Base-by-base conservation (phyloP, 2,113 vertebrate species). In the Astatoreochromis straeleni region DNA sequence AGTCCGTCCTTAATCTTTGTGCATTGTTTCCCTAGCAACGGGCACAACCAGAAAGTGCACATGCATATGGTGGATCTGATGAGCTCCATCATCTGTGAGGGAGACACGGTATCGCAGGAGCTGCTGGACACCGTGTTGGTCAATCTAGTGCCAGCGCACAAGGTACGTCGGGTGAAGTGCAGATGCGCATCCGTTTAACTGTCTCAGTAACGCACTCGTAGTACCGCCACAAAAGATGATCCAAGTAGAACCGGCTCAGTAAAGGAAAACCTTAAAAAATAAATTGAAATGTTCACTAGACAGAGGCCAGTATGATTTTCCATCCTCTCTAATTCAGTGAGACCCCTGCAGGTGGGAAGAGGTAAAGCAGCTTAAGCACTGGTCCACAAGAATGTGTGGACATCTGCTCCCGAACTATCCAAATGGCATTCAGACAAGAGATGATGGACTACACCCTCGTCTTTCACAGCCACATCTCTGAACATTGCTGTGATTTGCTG, bases 41-140 rank as follows among this genome's bases (percentile, higher is more conserved):
- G 99, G 58, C 99, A 99, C 96, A 99, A 99, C 94, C 99, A 99
- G 94, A 99, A 99, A 95, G 98, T 99, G 80, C 99, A 99, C 90
- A 99, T 99, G 98, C 99, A 99, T 73, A 99, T 99, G 98, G 98
- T 99, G 92, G 99, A 99, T 94, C 96, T 99, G 57, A 99, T 99
- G 99, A 99, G 99, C 93, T 99, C 99, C 82, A 99, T 99, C 92
- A 97, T 99, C 93, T 99, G 98, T 81, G 99, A 99, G 91, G 99
- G 99, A 17, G 99, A 99, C 95, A 98, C 98, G 0, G 99, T 99
- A 10, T 99, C 99, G 0, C 99, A 99, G 95, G 99, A 99, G 91
- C 97, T 99, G 88, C 88, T 99, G 94, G 99, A 99, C 96, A 99
- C 98, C 0, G 98, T 99, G 54, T 94, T 99, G 92, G 99, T 99